Evolutionary conservation across 2,113 vertebrate genomes (phyloP), one percentile per base, ranked within the genome.

Genomic region (Pantherophis guttatus): DNA sequence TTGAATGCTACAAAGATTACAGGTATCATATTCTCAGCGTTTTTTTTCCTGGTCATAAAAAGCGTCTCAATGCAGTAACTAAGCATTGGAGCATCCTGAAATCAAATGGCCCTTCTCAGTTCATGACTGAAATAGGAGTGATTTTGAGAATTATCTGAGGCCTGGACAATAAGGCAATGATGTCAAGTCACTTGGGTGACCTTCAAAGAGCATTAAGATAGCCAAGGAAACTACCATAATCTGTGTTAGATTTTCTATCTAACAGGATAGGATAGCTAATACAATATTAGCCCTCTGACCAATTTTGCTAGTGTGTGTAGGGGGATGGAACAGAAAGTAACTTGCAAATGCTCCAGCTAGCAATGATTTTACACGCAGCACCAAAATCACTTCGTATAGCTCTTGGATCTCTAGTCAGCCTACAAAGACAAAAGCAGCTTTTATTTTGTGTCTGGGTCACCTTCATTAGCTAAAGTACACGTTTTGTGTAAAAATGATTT

Each of bases 221-320:
- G 90, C 33, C 11, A 93, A 93, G 93, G 8, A 33, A 91, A 59
- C 62, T 95, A 55, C 1, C 87, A 11, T 44, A 52, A 88, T 13
- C 44, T 94, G 94, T 91, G 87, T 89, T 94, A 92, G 91, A 92
- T 70, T 91, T 21, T 85, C 62, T 12, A 52, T 26, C 39, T 39
- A 39, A 39, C 39, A n/a, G 50, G 17, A 59, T 12, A 39, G 12
- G 58, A 48, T 12, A 65, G 48, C 48, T 86, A 3, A 92, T 2
- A 92, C 11, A 48, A 70, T 9, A 87, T 59, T 50, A 94, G 19
- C 88, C 29, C n/a, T 89, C 62, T 93, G 53, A 7, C 88, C 26
- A 89, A 33, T 88, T 0, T 39, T 91, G 88, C 0, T 81, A 44
- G 33, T 81, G 70, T 81, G n/a, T 81, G 7, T 81, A 44, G 33